Conservation (phyloP, 1,140 invertebrate species). For the Liolophura sinensis region DNA sequence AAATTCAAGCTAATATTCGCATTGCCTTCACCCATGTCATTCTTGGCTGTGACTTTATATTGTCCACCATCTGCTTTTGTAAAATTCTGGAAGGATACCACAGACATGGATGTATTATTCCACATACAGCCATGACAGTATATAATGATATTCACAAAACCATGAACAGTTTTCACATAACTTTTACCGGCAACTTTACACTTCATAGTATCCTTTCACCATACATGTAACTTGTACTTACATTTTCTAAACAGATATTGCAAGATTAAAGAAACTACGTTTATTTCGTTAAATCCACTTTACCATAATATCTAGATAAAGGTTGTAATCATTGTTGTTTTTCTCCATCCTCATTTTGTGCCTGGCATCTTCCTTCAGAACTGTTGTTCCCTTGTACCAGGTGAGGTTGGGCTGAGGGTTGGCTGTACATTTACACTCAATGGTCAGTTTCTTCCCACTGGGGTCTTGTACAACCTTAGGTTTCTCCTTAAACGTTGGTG, state of each 20-base stretch:
- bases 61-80: slow-evolving; percentile 93
- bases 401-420: slow-evolving; percentile 88
- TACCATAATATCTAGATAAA: slow-evolving; percentile 47
- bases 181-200: too few species aligned
- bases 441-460: slow-evolving; percentile 79
- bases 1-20: slow-evolving; percentile 95
- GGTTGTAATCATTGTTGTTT: slow-evolving; percentile 23
- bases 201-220: neutral
- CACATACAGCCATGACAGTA: neutral
- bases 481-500: slow-evolving; percentile 94
- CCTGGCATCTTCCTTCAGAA: slow-evolving; percentile 54
- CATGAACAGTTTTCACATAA: too few species aligned
- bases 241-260: neutral
- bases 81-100: slow-evolving; percentile 59
- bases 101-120: slow-evolving; percentile 1
- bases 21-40: slow-evolving; percentile 95
- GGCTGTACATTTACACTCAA: slow-evolving; percentile 93
- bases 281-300: slow-evolving; percentile 4
- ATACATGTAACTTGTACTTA: neutral
- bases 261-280: neutral
- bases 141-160: too few species aligned
- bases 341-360: slow-evolving; percentile 8
- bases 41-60: slow-evolving; percentile 97
- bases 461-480: slow-evolving; percentile 84
- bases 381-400: slow-evolving; percentile 90